phyloP scores from a whole-genome alignment of 2,797 vertebrate genomes.

The Pseudotriccus pelzelni region DNA sequence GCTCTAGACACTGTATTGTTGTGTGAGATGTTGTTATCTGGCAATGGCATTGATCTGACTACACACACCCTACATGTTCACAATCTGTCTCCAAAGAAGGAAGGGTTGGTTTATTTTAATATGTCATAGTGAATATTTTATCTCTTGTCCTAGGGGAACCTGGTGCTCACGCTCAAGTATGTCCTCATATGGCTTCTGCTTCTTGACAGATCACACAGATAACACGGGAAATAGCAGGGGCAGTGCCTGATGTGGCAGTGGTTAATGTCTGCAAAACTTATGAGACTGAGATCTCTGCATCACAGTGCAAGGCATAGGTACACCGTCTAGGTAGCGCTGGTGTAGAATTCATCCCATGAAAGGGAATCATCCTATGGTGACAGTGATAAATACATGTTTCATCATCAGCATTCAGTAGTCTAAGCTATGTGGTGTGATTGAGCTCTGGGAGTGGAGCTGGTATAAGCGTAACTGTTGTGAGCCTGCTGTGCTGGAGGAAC shows the following conservation, averaged over 20 bases:
- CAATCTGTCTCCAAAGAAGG: conserved; percentile 7
- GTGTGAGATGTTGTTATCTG: conserved; percentile 19
- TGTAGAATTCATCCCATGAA: not conserved
- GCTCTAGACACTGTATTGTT: not conserved
- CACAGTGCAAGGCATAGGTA: not conserved
- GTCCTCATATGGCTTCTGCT: not conserved
- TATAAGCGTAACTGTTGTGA: not conserved
- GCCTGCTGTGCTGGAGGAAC: not conserved
- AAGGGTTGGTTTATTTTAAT: conserved; percentile 51
- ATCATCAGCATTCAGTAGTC: not conserved
- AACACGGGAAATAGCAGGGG: not conserved
- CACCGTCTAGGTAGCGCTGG: rapidly evolving
- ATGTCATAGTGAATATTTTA: conserved; percentile 24
- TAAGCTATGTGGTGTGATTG: not conserved
- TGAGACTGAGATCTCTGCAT: not conserved
- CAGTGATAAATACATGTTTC: not conserved
- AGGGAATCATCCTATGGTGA: not conserved
- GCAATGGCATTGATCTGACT: conserved; percentile 19
- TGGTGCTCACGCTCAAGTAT: not conserved
- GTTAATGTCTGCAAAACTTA: not conserved
- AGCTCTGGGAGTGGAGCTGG: not conserved
- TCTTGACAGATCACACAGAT: not conserved
- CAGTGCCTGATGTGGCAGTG: not conserved
- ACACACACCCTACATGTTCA: conserved; percentile 15
- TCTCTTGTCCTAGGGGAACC: not conserved